A percentile compares a stretch with the other conserved stretches of the same genome.
phyloP scores from a whole-genome alignment of 2,113 vertebrate genomes.

The Opisthocomus hoazin region DNA sequence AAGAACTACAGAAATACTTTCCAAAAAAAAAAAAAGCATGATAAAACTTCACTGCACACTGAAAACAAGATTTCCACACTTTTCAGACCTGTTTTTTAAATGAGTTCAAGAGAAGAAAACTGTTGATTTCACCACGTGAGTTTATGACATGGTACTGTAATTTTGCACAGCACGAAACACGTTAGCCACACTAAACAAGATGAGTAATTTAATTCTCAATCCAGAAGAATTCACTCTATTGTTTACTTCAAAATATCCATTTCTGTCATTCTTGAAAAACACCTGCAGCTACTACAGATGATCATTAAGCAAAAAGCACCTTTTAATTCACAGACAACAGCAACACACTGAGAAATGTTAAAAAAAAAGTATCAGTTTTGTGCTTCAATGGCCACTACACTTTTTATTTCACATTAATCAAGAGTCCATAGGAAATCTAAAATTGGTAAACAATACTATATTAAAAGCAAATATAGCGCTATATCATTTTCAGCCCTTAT shows the following conservation, averaged over 20 bases:
- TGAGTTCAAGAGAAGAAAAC: background rate
- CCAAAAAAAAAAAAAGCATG: background rate
- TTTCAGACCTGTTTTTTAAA: background rate
- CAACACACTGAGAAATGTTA: background rate
- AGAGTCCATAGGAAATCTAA: background rate
- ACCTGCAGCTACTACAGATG: conserved; percentile 7
- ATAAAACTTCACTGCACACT: background rate
- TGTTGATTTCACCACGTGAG: conserved; percentile 43
- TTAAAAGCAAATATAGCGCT: background rate
- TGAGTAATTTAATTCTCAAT: conserved; percentile 65
- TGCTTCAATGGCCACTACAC: background rate
- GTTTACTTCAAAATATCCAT: conserved; percentile 61
- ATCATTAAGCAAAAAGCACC: background rate
- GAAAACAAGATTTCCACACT: background rate
- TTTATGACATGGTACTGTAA: conserved; percentile 40
- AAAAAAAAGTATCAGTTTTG: background rate
- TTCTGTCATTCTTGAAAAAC: conserved; percentile 32
- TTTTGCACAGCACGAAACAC: conserved; percentile 57
- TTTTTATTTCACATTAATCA: background rate
- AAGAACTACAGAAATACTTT: background rate
- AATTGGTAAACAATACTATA: background rate
- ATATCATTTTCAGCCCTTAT: background rate
- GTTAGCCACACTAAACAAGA: conserved; percentile 56
- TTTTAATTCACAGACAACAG: background rate
- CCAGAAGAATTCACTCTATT: conserved; percentile 44